A percentile compares a stretch with the other conserved stretches of the same genome.
phyloP scores from a whole-genome alignment of 2,797 vertebrate species.

The Tragopan temminckii region DNA sequence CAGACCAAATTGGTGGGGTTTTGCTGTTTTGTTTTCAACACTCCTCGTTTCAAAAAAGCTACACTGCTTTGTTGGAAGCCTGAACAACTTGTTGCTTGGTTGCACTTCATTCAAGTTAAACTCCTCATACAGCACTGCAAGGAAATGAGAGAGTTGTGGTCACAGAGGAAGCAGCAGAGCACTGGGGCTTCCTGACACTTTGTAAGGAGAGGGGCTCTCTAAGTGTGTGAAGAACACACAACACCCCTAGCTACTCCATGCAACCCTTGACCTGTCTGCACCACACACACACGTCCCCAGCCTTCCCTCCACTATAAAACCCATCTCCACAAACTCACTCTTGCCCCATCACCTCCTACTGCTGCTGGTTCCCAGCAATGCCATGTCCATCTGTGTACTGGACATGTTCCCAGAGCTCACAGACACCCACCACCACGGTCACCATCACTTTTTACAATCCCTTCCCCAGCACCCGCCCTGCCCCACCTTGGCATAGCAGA shows the following conservation, averaged over 20 bases:
- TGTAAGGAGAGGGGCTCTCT: not conserved
- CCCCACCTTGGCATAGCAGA: conserved; percentile 96
- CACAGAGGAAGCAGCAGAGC: not conserved
- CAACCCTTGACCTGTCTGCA: not conserved
- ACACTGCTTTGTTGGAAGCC: not conserved
- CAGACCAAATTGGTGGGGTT: not conserved
- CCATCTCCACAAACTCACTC: not conserved
- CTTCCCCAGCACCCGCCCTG: not conserved
- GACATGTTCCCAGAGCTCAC: accelerated
- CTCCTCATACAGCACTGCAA: not conserved
- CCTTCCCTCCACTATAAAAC: not conserved
- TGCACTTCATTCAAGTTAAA: not conserved
- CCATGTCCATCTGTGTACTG: accelerated
- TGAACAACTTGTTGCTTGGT: conserved; percentile 22
- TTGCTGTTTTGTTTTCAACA: not conserved
- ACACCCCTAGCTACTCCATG: accelerated
- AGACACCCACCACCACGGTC: accelerated
- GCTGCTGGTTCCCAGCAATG: accelerated
- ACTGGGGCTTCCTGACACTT: not conserved
- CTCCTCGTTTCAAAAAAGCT: not conserved
- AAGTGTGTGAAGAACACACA: not conserved
- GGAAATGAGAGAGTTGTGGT: not conserved
- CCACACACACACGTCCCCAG: accelerated
- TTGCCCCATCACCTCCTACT: not conserved
- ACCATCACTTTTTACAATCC: not conserved